phyloP scores from a whole-genome alignment of 2,113 vertebrate genomes.

The Ivindomyrus marchei region DNA sequence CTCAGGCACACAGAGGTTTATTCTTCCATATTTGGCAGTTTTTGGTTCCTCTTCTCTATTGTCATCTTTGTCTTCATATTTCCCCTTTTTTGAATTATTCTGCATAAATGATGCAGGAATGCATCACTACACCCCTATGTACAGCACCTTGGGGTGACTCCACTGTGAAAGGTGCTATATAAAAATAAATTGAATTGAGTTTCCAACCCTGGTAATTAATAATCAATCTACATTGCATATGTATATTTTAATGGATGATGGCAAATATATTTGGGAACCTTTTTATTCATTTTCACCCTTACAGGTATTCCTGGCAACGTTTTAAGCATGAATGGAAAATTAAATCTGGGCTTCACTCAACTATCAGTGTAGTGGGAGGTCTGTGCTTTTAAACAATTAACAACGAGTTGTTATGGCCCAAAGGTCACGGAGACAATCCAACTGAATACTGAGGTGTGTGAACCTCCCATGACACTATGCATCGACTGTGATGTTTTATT shows the following conservation, averaged over 20 bases:
- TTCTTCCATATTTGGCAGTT: neutral
- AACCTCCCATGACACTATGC: neutral
- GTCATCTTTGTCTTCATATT: neutral
- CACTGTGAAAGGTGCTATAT: neutral
- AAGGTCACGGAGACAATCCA: neutral
- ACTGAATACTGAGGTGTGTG: neutral
- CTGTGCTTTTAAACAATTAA: neutral
- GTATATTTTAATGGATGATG: neutral
- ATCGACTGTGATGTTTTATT: neutral
- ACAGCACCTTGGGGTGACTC: neutral
- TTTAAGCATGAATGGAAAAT: neutral
- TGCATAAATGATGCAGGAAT: neutral
- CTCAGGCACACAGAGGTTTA: neutral
- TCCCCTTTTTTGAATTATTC: neutral
- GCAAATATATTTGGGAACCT: neutral
- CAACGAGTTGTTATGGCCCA: neutral
- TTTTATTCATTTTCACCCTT: neutral
- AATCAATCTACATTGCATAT: neutral
- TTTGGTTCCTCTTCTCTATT: neutral
- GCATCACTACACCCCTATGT: neutral
- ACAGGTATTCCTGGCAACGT: neutral
- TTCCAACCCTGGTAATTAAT: neutral
- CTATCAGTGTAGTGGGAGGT: neutral
- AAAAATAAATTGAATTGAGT: neutral
- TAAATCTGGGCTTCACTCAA: neutral